These are phyloP conservation scores for Glandiceps talaboti DNA, from an alignment of 53 echinoderm and acorn worm genomes.

Conservation along the genomic window DNA sequence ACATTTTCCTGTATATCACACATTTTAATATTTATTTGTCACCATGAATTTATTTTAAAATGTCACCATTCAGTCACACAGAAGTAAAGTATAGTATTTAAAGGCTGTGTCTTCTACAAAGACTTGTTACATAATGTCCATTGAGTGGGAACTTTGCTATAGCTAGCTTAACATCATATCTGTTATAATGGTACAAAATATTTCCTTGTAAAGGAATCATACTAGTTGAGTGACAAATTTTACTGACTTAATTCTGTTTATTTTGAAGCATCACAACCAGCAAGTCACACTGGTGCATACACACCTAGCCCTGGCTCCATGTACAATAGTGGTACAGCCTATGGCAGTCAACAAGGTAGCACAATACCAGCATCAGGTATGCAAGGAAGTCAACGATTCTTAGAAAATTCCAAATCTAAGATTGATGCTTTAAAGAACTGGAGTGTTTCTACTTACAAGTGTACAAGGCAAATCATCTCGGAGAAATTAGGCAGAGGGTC, in stretches of 20 bases:
- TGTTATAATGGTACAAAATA: too few relatives aligned
- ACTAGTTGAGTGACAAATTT: too few relatives aligned
- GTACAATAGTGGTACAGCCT: conserved; percentile 32
- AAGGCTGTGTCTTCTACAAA: too few relatives aligned
- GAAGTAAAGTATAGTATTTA: too few relatives aligned
- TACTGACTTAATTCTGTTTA: not conserved
- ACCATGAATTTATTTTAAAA: too few relatives aligned
- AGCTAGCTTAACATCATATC: too few relatives aligned
- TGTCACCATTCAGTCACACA: too few relatives aligned
- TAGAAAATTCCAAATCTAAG: not conserved
- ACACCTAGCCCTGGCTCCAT: not conserved
- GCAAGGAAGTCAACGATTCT: not conserved
- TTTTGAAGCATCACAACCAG: not conserved
- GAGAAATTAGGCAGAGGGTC: conserved; percentile 74
- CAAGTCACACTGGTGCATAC: not conserved
- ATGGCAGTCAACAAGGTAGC: conserved; percentile 49
- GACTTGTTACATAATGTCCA: too few relatives aligned
- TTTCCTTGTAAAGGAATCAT: too few relatives aligned
- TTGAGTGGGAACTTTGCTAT: too few relatives aligned
- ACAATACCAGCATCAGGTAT: conserved; percentile 31
- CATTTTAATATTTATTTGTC: too few relatives aligned
- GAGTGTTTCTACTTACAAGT: conserved; percentile 98
- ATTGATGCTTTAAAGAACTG: conserved; percentile 74
- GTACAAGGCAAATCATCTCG: conserved; percentile 87
- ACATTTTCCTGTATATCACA: too few relatives aligned